These are phyloP conservation scores for Stomatorhinus ivindoensis DNA, from an alignment of 2,113 vertebrate species.

Conservation along the genomic window DNA sequence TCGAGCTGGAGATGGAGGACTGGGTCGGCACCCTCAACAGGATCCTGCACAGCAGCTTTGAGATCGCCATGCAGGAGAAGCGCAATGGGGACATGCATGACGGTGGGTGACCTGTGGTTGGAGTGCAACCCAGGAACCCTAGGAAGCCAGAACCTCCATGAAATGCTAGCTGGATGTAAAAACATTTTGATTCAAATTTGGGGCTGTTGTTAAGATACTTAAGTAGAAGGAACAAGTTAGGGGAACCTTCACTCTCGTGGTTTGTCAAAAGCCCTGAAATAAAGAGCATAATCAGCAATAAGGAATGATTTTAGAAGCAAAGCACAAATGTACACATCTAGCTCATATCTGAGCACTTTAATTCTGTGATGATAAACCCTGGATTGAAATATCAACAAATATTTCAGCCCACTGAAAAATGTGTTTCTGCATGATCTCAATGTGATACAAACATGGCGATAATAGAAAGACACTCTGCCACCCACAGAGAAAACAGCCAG, in stretches of 20 bases:
- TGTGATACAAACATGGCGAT: neutral
- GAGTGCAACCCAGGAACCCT: neutral
- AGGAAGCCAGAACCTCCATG: neutral
- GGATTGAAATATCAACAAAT: neutral
- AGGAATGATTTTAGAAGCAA: neutral
- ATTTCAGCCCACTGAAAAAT: neutral
- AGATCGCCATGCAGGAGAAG: constrained; percentile 94
- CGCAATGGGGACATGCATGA: constrained; percentile 91
- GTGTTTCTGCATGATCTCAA: neutral
- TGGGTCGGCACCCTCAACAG: constrained; percentile 91
- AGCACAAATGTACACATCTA: neutral
- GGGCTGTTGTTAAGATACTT: neutral
- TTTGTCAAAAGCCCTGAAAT: neutral
- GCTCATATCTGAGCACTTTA: neutral
- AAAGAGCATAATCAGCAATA: neutral
- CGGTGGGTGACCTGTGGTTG: constrained; percentile 50
- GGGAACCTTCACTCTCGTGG: neutral
- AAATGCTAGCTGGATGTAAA: neutral
- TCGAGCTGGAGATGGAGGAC: constrained; percentile 93
- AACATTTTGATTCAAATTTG: neutral
- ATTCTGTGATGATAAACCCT: neutral
- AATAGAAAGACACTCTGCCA: neutral
- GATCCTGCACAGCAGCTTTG: constrained; percentile 93
- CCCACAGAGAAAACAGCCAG: neutral
- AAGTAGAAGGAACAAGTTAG: neutral